These are phyloP conservation scores for Perithous albicinctus DNA, from an alignment of 2,888 invertebrate genomes.

Conservation along the genomic window DNA sequence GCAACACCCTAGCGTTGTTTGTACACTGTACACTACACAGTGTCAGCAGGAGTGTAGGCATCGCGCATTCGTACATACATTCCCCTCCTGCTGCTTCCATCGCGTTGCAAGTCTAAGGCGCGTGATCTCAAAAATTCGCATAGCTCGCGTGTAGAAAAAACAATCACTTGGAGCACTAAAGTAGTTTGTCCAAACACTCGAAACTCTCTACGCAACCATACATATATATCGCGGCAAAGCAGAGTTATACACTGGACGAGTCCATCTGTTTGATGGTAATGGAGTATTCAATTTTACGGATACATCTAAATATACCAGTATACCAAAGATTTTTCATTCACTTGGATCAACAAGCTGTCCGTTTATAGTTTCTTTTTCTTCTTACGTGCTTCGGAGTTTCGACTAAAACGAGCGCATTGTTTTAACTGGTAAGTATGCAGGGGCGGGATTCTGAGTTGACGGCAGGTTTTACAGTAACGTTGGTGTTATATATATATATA, in stretches of 20 bases:
- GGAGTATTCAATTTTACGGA: background rate
- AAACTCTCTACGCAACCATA: no score
- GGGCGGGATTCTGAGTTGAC: no score
- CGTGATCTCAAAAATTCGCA: constrained; percentile 47
- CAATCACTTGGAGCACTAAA: constrained; percentile 20
- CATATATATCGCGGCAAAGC: constrained; percentile 11
- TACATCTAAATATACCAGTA: no score
- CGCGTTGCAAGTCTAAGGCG: constrained; percentile 31
- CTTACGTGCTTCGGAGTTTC: background rate
- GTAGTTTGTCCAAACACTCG: no score
- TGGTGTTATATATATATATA: no score
- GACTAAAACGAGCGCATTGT: constrained; percentile 2
- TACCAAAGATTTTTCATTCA: background rate
- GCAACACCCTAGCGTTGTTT: constrained; percentile 27
- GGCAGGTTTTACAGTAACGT: no score
- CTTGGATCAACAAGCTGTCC: background rate
- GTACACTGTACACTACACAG: background rate
- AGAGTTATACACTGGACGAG: constrained; percentile 60
- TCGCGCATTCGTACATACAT: constrained; percentile 26
- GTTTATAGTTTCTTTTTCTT: background rate
- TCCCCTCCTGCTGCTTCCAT: constrained; percentile 29
- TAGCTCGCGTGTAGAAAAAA: background rate
- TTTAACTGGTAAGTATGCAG: background rate
- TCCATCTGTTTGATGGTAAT: constrained; percentile 65
- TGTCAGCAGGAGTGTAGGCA: constrained; percentile 45